A percentile compares a stretch with the other conserved stretches of the same genome.
Conservation (phyloP, 92 coral and sea anemone species). For the Epizoanthus rinbou region DNA sequence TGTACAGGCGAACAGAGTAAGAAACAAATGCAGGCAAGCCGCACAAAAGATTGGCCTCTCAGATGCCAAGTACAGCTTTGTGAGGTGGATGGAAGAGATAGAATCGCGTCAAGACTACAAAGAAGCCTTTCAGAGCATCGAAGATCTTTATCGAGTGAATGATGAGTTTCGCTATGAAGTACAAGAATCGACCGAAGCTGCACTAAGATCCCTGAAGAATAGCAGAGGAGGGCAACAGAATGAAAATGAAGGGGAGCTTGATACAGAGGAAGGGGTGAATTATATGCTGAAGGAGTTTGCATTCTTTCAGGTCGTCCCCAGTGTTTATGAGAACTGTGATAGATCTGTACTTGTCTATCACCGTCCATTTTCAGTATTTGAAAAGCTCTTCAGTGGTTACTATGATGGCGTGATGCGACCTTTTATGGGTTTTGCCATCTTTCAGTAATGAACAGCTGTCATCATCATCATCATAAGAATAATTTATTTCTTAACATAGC, state of each 20-base stretch:
- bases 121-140: slow-evolving; percentile 56
- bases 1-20: slow-evolving; percentile 62
- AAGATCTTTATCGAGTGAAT: slow-evolving; percentile 63
- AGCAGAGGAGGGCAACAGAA: too few relatives aligned
- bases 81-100: slow-evolving; percentile 54
- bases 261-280: too few relatives aligned
- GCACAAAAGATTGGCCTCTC: slow-evolving; percentile 44
- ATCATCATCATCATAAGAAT: too few relatives aligned
- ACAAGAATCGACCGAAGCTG: slow-evolving; percentile 60
- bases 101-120: slow-evolving; percentile 43
- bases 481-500: too few relatives aligned
- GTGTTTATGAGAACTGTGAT: slow-evolving; percentile 57
- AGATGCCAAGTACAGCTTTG: slow-evolving; percentile 42
- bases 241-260: too few relatives aligned
- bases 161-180: slow-evolving; percentile 68
- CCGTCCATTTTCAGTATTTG: slow-evolving; percentile 80
- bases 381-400: slow-evolving; percentile 70
- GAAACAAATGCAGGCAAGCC: slow-evolving; percentile 76
- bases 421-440: slow-evolving; percentile 54
- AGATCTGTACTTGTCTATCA: slow-evolving; percentile 83
- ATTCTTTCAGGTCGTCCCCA: slow-evolving; percentile 60
- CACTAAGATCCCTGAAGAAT: slow-evolving; percentile 55
- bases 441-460: too few relatives aligned
- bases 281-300: too few relatives aligned
- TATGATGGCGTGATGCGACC: slow-evolving; percentile 67